Percentiles rank a stretch among this genome's conserved stretches.
These are phyloP conservation scores for Mormyrops boulengeri DNA, from an alignment of 2,797 vertebrate genomes.

Conservation along the genomic window DNA sequence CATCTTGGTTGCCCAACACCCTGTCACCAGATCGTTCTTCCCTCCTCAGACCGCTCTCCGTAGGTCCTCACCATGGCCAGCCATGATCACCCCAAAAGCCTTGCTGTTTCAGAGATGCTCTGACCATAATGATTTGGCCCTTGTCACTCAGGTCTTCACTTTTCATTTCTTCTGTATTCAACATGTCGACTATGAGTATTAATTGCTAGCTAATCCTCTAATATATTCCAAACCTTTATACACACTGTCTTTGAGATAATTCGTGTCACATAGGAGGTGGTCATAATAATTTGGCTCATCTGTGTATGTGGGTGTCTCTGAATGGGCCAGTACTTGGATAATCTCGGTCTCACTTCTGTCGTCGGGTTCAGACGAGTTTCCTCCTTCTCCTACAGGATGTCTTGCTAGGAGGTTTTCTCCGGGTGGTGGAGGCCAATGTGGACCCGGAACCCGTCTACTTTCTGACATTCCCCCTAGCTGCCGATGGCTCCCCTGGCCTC, in stretches of 20 bases:
- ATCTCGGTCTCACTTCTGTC: not conserved
- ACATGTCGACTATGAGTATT: no score
- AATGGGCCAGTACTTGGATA: not conserved
- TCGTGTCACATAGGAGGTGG: not conserved
- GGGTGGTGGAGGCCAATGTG: constrained; percentile 75
- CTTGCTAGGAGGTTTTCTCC: constrained; percentile 78
- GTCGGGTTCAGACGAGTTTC: not conserved
- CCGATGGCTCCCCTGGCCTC: constrained; percentile 30
- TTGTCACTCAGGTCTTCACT: no score
- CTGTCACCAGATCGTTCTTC: not conserved
- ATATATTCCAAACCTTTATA: not conserved
- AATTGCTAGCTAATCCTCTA: not conserved
- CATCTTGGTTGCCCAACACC: not conserved
- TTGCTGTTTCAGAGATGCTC: no score
- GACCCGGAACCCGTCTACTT: constrained; percentile 75
- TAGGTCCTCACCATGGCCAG: not conserved
- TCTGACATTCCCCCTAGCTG: constrained; percentile 75
- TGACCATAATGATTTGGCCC: no score
- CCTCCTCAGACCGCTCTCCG: not conserved
- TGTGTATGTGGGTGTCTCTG: not conserved
- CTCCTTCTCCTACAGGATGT: constrained; percentile 63
- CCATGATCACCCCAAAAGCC: not conserved
- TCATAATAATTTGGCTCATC: not conserved
- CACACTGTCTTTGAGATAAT: not conserved
- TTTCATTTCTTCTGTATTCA: no score